Conservation (phyloP, 2,797 vertebrate species). For the Chaetophractus vellerosus region DNA sequence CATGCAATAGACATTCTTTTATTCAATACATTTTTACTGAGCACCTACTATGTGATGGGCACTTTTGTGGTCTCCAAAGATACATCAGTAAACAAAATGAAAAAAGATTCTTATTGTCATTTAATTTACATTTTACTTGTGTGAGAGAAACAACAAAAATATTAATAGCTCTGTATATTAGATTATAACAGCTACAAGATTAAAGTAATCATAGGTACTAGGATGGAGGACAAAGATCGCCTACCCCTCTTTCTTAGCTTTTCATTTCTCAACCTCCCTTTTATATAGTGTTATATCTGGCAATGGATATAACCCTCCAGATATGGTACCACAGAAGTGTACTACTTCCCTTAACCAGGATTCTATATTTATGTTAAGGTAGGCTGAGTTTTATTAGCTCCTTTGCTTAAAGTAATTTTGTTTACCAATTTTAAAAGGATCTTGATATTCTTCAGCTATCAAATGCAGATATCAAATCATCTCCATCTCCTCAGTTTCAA, state of each 20-base stretch:
- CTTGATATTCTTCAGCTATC: slow-evolving; percentile 6
- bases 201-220: background rate
- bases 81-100: background rate
- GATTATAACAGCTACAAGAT: background rate
- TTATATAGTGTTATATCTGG: background rate
- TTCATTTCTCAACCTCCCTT: background rate
- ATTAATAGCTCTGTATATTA: background rate
- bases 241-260: background rate
- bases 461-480: slow-evolving; percentile 1
- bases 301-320: slow-evolving; percentile 4
- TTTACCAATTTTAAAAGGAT: background rate
- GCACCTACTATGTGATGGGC: background rate
- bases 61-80: background rate
- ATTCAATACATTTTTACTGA: slow-evolving; percentile 12
- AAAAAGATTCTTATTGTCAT: background rate
- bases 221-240: background rate
- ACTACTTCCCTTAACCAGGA: background rate
- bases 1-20: background rate
- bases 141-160: background rate
- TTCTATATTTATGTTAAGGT: background rate
- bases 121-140: background rate
- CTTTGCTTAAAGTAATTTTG: background rate
- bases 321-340: background rate
- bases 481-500: slow-evolving; percentile 15
- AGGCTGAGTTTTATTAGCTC: background rate